Evolutionary conservation across 2,113 vertebrate species (phyloP), one percentile per base, ranked within the genome.

Genomic region (Myrmophylax atrothorax): DNA sequence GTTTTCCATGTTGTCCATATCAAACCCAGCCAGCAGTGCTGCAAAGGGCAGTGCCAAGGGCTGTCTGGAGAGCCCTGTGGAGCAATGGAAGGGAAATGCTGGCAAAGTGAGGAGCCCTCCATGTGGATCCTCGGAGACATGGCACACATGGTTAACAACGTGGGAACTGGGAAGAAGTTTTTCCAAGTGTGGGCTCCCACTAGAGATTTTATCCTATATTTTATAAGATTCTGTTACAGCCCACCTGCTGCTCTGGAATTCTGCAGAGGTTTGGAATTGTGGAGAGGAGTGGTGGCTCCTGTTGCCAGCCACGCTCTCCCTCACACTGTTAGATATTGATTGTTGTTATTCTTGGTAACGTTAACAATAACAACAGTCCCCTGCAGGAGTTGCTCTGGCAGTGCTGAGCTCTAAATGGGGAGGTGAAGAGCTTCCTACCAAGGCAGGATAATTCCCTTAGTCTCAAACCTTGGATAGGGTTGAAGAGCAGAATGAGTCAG

Each of bases 401-500:
- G 19, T 44, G 50, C 26, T 76, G n/a, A 85, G 37, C 62, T 72
- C 17, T 59, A 79, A 89, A 72, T 67, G 42, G 7, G 22, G 55
- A 93, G 49, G 67, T 23, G 76, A 92, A 75, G 9, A 44, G 42
- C 64, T 84, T 74, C 59, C 74, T 59, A 90, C 77, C 52, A 68
- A 90, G 63, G 23, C 44, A 38, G 58, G 58, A 49, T 88, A 69
- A 90, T 58, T 82, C 70, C 37, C 62, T 79, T 18, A 31, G 47
- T 91, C 74, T 90, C 74, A 87, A 85, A 53, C 35, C 83, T 64
- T 63, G 82, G 52, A 47, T 11, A 25, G 6, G 82, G 22, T 87
- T 91, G 52, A 26, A 46, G 78, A 37, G 94, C 70, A 91, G 78
- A 68, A 62, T 91, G 85, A 95, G 82, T 95, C 88, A 95, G 90